Evolutionary conservation across 2,888 invertebrate species (phyloP).

Genomic region (Lacanobia oleracea): DNA sequence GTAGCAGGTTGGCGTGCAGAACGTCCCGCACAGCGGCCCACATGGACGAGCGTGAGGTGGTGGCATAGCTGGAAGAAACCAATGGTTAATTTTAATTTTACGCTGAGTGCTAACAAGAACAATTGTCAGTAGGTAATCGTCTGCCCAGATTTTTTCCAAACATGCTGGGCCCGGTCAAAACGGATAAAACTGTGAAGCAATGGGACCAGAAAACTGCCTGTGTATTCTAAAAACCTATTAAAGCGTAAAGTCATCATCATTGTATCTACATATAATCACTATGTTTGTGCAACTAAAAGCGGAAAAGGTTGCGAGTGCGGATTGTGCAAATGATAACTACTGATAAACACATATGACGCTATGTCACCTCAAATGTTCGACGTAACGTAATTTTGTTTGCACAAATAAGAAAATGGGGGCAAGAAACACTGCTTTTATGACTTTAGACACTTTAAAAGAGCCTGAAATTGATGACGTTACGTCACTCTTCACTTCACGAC

Average conservation of each 20-base stretch:
- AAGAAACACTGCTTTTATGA: neutral
- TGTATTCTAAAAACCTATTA: too few relatives aligned
- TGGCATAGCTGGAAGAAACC: conserved; percentile 77
- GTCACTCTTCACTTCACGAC: too few relatives aligned
- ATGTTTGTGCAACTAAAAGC: neutral
- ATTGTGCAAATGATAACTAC: conserved; percentile 1
- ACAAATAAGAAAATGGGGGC: neutral
- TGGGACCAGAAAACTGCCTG: too few relatives aligned
- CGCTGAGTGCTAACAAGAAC: too few relatives aligned
- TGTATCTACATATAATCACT: neutral
- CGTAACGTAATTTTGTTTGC: too few relatives aligned
- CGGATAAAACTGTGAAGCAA: too few relatives aligned
- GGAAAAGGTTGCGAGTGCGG: neutral
- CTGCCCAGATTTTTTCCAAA: too few relatives aligned
- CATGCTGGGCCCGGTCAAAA: too few relatives aligned
- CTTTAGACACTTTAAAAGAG: too few relatives aligned
- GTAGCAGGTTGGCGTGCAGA: conserved; percentile 80
- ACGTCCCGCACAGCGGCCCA: conserved; percentile 79
- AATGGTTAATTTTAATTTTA: too few relatives aligned
- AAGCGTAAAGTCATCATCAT: too few relatives aligned
- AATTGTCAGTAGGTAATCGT: too few relatives aligned
- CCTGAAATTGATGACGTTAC: neutral
- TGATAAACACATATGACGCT: neutral
- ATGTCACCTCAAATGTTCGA: neutral
- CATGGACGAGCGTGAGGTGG: conserved; percentile 80